phyloP scores from a whole-genome alignment of 2,113 vertebrate species.

The Pygoscelis adeliae region DNA sequence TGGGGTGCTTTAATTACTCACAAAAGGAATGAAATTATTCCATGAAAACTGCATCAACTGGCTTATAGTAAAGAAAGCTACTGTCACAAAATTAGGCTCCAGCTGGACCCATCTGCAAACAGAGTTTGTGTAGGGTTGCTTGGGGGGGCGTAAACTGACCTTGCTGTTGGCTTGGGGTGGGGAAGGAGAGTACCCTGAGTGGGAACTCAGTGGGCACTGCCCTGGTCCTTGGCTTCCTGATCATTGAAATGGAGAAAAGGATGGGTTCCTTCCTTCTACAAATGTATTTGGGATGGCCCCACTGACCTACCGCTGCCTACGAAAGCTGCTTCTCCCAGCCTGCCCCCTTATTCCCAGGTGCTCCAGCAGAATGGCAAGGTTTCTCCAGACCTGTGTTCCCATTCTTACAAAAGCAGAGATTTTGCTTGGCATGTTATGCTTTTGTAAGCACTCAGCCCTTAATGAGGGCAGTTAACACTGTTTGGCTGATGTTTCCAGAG shows the following conservation, averaged over 20 bases:
- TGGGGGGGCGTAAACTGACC: neutral
- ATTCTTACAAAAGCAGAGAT: neutral
- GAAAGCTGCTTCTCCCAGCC: neutral
- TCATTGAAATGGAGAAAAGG: neutral
- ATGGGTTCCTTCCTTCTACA: neutral
- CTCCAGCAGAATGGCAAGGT: neutral
- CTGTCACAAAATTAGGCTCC: neutral
- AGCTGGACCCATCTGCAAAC: neutral
- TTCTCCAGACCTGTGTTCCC: neutral
- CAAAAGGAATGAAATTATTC: neutral
- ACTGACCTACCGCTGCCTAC: accelerated
- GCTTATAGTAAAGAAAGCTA: neutral
- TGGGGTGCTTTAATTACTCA: neutral
- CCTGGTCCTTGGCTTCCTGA: neutral
- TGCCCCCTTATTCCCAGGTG: neutral
- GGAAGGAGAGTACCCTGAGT: neutral
- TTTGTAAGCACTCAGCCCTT: neutral
- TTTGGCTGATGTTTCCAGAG: neutral
- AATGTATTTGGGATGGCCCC: neutral
- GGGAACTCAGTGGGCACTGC: neutral
- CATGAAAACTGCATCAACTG: accelerated
- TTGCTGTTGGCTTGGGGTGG: neutral
- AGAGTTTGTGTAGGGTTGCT: neutral
- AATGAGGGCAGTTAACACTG: neutral
- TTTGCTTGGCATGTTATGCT: neutral